Evolutionary conservation across 2,797 vertebrate species (phyloP), one percentile per base, ranked within the genome.

Genomic region (Phataginus tetradactyla): DNA sequence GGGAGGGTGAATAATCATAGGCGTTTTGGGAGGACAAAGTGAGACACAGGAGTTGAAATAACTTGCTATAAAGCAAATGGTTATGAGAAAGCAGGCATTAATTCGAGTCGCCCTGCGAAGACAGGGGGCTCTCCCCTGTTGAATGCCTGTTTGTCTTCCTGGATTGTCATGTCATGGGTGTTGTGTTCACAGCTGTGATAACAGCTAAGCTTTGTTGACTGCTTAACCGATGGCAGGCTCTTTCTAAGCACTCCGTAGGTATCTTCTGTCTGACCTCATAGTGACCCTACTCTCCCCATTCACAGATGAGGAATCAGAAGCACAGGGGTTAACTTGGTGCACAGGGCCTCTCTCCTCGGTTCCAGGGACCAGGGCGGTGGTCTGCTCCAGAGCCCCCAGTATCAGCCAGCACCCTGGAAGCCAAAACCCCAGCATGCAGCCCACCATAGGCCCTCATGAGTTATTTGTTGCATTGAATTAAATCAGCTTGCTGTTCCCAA

Each of bases 181-280:
- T n/a, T 2, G 0, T 12, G 51, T 37, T 55, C 27, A 14, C 9
- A 51, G 66, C 51, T 23, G 1, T 13, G 29, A 14, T 15, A 14
- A 21, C 55, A 49, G 25, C 14, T 27, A 27, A 23, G 29, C 11
- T 34, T 42, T 68, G 32, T 23, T 11, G 80, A 37, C 17, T 61
- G 25, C 68, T 45, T 83, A 5, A 6, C 7, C 25, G 37, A 72
- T 2, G 17, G 51, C 17, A 49, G 68, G 20, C 88, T 85, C 20
- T 51, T 78, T 69, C 37, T 20, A 27, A 92, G 39, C 77, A 45
- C 63, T 63, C 71, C 5, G 25, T 6, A 63, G 34, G 37, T 20
- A 55, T 10, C 18, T 7, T 71, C 37, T 17, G 0, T 74, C 90
- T 57, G 13, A 39, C 32, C 59, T 91, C 15, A 20, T 17, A 3